These are phyloP conservation scores for Euleptes europaea DNA, from an alignment of 2,113 vertebrate species.

Conservation along the genomic window DNA sequence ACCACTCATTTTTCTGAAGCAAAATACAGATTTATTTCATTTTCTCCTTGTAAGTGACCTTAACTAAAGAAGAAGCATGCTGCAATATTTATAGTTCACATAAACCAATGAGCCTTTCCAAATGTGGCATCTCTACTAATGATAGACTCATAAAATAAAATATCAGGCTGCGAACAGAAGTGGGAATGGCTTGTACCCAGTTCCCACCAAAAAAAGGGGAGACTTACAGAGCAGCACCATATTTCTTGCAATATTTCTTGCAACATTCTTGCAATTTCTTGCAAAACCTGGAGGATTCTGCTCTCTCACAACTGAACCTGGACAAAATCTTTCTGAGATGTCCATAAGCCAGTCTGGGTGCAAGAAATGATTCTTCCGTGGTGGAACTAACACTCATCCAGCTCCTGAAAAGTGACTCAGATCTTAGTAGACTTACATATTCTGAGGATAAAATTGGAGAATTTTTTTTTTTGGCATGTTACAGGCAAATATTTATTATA, in stretches of 20 bases:
- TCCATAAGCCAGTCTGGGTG: neutral
- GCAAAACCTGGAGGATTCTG: neutral
- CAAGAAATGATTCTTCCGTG: neutral
- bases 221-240: neutral
- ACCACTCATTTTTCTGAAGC: slow-evolving; percentile 4
- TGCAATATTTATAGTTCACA: slow-evolving; percentile 21
- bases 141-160: slow-evolving; percentile 1
- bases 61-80: slow-evolving; percentile 13
- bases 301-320: neutral
- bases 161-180: neutral
- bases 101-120: neutral
- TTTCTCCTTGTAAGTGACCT: slow-evolving; percentile 7
- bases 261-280: no score
- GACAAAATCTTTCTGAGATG: neutral
- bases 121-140: neutral
- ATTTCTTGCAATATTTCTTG: no score
- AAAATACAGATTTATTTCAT: neutral
- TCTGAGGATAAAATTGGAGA: no score
- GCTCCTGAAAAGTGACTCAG: no score
- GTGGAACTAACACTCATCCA: neutral
- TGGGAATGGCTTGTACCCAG: neutral
- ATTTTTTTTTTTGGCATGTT: no score
- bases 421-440: no score
- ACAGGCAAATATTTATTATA: no score
- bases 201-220: neutral